Percentiles rank a stretch among this genome's conserved stretches.
phyloP scores from a whole-genome alignment of 2,113 vertebrate species.

The Riparia riparia region DNA sequence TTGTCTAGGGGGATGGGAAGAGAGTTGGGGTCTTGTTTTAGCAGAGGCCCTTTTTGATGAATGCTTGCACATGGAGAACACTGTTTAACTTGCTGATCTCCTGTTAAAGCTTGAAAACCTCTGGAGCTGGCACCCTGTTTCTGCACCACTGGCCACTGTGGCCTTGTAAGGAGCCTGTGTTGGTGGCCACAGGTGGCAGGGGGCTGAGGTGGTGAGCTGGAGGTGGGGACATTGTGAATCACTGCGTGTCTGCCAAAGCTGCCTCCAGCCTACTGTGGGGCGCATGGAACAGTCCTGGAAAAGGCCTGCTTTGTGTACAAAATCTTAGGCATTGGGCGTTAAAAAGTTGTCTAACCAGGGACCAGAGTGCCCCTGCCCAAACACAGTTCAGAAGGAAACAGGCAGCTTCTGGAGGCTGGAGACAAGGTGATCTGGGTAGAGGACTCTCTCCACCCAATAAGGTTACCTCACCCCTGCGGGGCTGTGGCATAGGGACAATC shows the following conservation, averaged over 20 bases:
- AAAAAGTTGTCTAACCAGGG: background rate
- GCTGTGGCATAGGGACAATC: background rate
- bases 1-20: background rate
- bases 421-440: background rate
- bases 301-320: background rate
- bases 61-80: fast-evolving
- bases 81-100: background rate
- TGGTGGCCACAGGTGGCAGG: background rate
- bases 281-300: background rate
- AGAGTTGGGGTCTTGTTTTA: background rate
- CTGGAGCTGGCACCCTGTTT: fast-evolving
- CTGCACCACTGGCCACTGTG: background rate
- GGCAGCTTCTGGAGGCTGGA: background rate
- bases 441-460: background rate
- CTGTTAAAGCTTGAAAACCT: background rate
- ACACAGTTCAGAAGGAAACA: background rate
- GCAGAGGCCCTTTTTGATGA: background rate
- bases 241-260: background rate
- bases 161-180: background rate
- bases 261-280: fast-evolving
- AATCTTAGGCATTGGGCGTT: background rate
- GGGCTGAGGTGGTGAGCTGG: background rate
- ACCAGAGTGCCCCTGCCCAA: background rate
- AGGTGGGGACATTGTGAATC: fast-evolving
- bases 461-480: too few species aligned